Percentiles rank a stretch among this genome's conserved stretches.
Conservation (phyloP, 2,797 vertebrate genomes). For the Acanthurus leucopareius region DNA sequence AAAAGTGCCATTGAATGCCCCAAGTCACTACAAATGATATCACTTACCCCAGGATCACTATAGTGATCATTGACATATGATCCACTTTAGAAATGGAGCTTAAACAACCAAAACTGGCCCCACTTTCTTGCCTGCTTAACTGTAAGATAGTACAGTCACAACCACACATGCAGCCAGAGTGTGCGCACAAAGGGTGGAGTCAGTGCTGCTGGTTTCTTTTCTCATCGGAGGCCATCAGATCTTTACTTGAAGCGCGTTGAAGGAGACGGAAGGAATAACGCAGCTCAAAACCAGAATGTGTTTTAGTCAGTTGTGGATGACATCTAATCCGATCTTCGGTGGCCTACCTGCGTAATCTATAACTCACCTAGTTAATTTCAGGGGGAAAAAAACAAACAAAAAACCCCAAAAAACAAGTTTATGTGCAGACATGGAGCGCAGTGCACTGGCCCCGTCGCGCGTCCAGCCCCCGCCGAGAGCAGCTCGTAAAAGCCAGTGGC, state of each 20-base stretch:
- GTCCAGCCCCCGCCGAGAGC: slow-evolving; percentile 54
- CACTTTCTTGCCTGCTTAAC: background rate
- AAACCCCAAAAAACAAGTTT: fast-evolving
- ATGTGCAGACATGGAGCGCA: slow-evolving; percentile 53
- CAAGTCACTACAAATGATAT: background rate
- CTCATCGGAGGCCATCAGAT: slow-evolving; percentile 34
- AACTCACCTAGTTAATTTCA: no score
- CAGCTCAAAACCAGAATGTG: background rate
- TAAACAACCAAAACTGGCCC: background rate
- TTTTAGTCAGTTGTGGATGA: background rate
- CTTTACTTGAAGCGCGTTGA: slow-evolving; percentile 23
- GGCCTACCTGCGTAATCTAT: no score
- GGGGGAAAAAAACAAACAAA: no score
- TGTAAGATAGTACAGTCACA: background rate
- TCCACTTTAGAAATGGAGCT: slow-evolving; percentile 16
- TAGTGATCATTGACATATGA: background rate
- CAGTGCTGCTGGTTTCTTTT: slow-evolving; percentile 16
- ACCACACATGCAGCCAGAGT: slow-evolving; percentile 6
- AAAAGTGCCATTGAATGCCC: background rate
- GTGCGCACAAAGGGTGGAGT: slow-evolving; percentile 69
- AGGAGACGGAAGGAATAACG: slow-evolving; percentile 24
- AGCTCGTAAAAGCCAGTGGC: slow-evolving; percentile 85
- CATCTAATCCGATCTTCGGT: background rate
- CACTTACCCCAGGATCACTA: background rate
- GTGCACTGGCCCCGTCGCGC: slow-evolving; percentile 23